A percentile compares a stretch with the other conserved stretches of the same genome.
These are phyloP conservation scores for Pseudopipra pipra DNA, from an alignment of 2,113 vertebrate species.

Conservation along the genomic window DNA sequence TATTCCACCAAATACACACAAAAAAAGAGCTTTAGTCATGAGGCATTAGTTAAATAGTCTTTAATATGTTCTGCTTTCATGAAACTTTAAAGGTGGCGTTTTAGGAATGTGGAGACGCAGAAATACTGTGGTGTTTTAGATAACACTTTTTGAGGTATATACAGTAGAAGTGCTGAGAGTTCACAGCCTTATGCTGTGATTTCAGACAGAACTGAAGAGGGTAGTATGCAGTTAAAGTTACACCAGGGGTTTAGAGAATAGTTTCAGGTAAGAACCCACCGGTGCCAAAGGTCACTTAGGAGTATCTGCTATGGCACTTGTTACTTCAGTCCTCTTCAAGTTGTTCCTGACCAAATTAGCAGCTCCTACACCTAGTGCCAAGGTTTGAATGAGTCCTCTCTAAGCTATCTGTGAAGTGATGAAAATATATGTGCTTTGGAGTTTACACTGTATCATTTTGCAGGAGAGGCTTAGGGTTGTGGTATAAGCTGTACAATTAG, in stretches of 20 bases:
- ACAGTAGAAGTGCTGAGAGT: not conserved
- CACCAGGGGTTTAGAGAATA: not conserved
- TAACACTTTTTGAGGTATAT: not conserved
- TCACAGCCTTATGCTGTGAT: not conserved
- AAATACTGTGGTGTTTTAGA: not conserved
- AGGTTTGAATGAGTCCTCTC: not conserved
- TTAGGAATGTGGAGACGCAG: not conserved
- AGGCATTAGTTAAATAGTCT: not conserved
- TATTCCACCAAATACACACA: not conserved
- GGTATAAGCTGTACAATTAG: not conserved
- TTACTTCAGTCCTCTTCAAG: not conserved
- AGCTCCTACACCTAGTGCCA: not conserved
- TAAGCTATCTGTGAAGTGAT: not conserved
- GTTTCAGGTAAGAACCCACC: not conserved
- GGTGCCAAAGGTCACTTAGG: not conserved
- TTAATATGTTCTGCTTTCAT: not conserved
- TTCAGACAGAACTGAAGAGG: not conserved
- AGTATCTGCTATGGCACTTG: not conserved
- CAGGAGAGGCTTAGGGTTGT: not conserved
- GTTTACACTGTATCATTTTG: not conserved
- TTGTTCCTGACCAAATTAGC: not conserved
- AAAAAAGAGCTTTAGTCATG: not conserved
- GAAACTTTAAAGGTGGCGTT: not conserved
- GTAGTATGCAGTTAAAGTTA: not conserved
- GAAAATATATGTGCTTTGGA: not conserved